Base-by-base conservation (phyloP, 2,797 vertebrate species). In the Miichthys miiuy region DNA sequence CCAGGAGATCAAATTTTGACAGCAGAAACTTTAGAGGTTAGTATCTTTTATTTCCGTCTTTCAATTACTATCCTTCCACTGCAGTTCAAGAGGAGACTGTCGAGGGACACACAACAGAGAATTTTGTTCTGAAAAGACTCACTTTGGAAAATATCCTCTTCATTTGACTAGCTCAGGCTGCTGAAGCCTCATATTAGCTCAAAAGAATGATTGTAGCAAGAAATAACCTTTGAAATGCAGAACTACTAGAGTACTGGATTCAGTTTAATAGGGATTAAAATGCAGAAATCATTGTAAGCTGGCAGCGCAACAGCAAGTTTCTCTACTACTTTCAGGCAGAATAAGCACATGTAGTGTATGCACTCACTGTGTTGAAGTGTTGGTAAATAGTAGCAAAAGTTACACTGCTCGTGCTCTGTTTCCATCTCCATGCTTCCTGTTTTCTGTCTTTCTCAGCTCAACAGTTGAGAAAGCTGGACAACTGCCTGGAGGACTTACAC, bases 401-500 rank as follows among this genome's bases (percentile, higher is more conserved):
- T 34, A 48, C 18, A 41, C 50, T 65, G 18, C 16, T 65, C 17
- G 0, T 20, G n/a, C 42, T 72, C 1, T 77, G 50, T 69, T 82
- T 76, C 55, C 52, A 73, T 77, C 21, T 75, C 27, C 16, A n/a
- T n/a, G 2, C 50, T 76, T 77, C 66, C 42, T 80, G 65, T 88
- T 76, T 34, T 68, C 64, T 20, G 4, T 66, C 68, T 78, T 55
- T 72, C 51, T 63, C 60, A 51, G 56, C 12, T 4, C 38, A 72
- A 38, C 51, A 75, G 44, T 68, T 72, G 27, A 84, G 70, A 88
- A 81, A 65, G 75, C 76, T 87, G 87, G 75, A 86, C 27, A 75
- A 52, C 65, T 77, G 82, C 89, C 88, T 79, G 60, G 71, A 85
- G 67, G 64, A 89, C 75, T 90, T 88, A 83, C 52, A 85, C 88